A percentile compares a stretch with the other conserved stretches of the same genome.
Evolutionary conservation across 1,140 invertebrate genomes (phyloP).

Genomic region (Cyclina sinensis): DNA sequence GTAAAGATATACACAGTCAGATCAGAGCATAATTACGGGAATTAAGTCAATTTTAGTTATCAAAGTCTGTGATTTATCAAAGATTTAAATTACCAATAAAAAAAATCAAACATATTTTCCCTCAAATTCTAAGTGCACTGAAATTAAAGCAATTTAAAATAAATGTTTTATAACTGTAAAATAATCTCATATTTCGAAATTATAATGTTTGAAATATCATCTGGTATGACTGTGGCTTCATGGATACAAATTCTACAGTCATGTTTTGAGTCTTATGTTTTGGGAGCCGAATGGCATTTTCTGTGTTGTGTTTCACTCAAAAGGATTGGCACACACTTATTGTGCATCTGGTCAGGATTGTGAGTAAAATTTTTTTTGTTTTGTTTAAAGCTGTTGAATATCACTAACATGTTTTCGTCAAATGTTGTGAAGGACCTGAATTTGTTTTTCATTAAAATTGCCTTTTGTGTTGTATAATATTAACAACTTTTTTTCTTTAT

Average conservation of each 20-base stretch:
- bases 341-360: not conserved
- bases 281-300: not conserved
- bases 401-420: no score
- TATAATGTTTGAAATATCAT: no score
- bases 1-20: not conserved
- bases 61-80: conserved; percentile 8
- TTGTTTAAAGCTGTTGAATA: no score
- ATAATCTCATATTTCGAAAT: no score
- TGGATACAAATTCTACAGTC: no score
- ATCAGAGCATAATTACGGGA: conserved; percentile 13
- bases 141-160: no score
- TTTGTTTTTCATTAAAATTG: no score
- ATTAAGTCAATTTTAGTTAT: conserved; percentile 33
- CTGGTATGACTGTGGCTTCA: no score
- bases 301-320: not conserved
- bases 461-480: not conserved
- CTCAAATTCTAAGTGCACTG: no score
- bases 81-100: not conserved
- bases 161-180: no score
- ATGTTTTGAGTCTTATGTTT: not conserved
- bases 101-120: not conserved
- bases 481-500: no score
- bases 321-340: not conserved
- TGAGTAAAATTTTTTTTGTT: not conserved
- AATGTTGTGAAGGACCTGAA: not conserved